Evolutionary conservation across 2,113 vertebrate species (phyloP), one percentile per base, ranked within the genome.

Genomic region (Colius striatus): DNA sequence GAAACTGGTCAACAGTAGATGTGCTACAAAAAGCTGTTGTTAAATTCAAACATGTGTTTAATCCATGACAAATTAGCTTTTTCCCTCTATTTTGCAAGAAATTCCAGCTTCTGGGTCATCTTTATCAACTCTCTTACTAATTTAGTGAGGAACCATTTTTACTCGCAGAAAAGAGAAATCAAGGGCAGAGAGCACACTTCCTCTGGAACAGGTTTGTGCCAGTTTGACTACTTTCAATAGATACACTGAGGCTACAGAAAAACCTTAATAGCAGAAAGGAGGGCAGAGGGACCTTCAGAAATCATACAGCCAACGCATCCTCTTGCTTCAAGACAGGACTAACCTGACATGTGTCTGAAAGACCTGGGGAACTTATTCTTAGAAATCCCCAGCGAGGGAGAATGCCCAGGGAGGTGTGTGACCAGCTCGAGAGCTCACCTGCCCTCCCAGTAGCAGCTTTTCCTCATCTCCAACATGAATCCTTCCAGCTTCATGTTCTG

Each of bases 21-120:
- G 65, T 75, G 65, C 57, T 87, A 21, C 43, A 45, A 58, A 13
- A 34, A 84, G 93, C 58, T 88, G 55, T 25, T 72, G 47, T 83
- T 74, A 48, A 87, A 7, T 48, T 84, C 41, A 23, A 62, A 58
- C 0, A 36, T 62, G 50, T 92, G 58, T 84, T 91, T 80, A 63
- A 83, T 48, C 47, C 34, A 17, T 60, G 84, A 63, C 71, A 90
- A 82, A 89, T 62, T 51, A 87, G 94, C 94, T 32, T 84, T 72
- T 22, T 2, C 63, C 84, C 78, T 95, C 63, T 91, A 23, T 95
- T 85, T 84, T 83, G 89, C 81, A 87, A 90, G 91, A 68, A 76
- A 74, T 70, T 94, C 43, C 94, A 95, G 94, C 78, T 82, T 83
- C 82, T 92, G 77, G 71, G 82, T 79, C 89, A 89, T 88, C 89